phyloP scores from a whole-genome alignment of 2,888 invertebrate species.

The Pandemis cinnamomeana region DNA sequence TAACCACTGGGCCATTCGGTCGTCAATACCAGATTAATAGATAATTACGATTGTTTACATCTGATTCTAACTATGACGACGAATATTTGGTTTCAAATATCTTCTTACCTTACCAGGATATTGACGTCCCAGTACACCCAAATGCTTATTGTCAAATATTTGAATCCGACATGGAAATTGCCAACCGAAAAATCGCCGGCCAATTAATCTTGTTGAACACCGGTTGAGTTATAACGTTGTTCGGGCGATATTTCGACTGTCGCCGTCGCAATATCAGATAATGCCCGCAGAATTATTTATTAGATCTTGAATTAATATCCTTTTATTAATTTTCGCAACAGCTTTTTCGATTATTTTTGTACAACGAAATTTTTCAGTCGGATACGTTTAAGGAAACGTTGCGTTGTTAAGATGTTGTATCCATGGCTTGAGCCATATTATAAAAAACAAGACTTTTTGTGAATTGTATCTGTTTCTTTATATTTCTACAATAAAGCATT shows the following conservation, averaged over 20 bases:
- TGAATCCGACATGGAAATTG: not conserved
- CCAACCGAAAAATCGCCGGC: not conserved
- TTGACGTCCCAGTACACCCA: not conserved
- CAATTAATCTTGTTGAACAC: slow-evolving; percentile 4
- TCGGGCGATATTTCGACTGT: slow-evolving; percentile 2
- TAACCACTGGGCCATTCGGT: too few species aligned
- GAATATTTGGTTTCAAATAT: too few species aligned
- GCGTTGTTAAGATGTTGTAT: too few species aligned
- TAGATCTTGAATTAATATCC: slow-evolving; percentile 22
- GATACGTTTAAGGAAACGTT: not conserved
- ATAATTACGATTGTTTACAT: too few species aligned
- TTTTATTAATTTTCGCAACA: slow-evolving; percentile 8
- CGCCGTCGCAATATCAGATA: slow-evolving; percentile 19
- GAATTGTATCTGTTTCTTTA: too few species aligned
- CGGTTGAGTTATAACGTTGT: not conserved
- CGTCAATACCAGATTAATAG: too few species aligned
- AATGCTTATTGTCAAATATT: not conserved
- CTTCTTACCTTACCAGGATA: too few species aligned
- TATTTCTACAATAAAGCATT: too few species aligned
- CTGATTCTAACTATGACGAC: too few species aligned
- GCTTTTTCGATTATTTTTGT: not conserved
- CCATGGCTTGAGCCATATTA: too few species aligned
- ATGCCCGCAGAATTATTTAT: slow-evolving; percentile 21
- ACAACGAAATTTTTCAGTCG: not conserved
- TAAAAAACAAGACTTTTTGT: too few species aligned